phyloP scores from a whole-genome alignment of 2,888 invertebrate species.

The Liopterus haemorrhoidalis region DNA sequence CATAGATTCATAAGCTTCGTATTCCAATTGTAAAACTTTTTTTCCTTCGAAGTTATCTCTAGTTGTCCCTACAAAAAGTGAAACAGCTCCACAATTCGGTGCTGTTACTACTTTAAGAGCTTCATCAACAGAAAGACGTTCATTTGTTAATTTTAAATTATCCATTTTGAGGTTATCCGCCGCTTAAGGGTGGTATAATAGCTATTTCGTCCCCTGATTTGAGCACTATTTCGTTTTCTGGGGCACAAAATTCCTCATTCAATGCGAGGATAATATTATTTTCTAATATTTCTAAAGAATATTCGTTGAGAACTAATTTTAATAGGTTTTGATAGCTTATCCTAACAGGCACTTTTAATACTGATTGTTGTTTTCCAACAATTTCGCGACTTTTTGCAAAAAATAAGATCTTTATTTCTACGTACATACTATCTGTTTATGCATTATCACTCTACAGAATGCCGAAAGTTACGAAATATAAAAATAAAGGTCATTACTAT shows the following conservation, averaged over 20 bases:
- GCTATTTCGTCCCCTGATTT: constrained; percentile 75
- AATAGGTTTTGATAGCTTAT: constrained; percentile 55
- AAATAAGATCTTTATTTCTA: constrained; percentile 68
- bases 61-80: constrained; percentile 85
- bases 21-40: constrained; percentile 79
- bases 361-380: constrained; percentile 56
- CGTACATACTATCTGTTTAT: constrained; percentile 39
- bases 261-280: constrained; percentile 71
- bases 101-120: constrained; percentile 62
- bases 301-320: constrained; percentile 55
- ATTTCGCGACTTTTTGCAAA: constrained; percentile 88
- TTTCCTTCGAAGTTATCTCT: constrained; percentile 77
- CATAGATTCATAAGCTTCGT: constrained; percentile 93
- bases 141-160: constrained; percentile 60
- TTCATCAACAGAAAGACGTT: constrained; percentile 61
- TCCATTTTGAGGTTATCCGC: constrained; percentile 73
- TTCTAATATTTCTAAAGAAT: constrained; percentile 60
- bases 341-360: constrained; percentile 49
- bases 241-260: constrained; percentile 72
- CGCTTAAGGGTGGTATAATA: constrained; percentile 90
- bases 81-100: constrained; percentile 78
- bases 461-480: too few relatives aligned
- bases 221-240: constrained; percentile 52
- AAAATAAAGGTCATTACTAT: too few relatives aligned
- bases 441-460: background rate